phyloP scores from a whole-genome alignment of 37 sponge, comb jelly and placozoan genomes.

The Eunapius fragilis region DNA sequence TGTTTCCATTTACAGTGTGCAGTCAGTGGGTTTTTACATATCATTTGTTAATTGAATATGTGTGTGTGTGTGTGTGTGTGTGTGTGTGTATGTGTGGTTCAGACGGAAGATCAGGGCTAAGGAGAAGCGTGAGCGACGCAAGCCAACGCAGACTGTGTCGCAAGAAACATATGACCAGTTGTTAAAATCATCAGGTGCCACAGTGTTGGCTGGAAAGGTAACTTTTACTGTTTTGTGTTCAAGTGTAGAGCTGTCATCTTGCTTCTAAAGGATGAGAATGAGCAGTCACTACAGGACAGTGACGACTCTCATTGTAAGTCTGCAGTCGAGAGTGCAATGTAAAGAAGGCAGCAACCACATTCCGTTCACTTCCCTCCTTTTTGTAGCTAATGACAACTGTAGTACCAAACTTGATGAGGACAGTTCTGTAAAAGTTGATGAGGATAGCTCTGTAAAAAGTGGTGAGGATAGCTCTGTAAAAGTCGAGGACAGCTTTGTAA shows the following conservation, averaged over 20 bases:
- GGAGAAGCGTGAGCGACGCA: constrained; percentile 42
- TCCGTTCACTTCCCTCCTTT: no score
- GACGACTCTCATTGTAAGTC: background rate
- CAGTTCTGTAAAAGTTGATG: background rate
- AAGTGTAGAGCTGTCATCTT: background rate
- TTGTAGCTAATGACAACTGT: background rate
- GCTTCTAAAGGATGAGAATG: background rate
- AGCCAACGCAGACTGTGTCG: constrained; percentile 71
- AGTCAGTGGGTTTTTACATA: no score
- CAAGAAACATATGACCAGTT: constrained; percentile 41
- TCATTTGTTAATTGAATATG: no score
- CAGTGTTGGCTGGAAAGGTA: background rate
- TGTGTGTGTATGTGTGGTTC: background rate
- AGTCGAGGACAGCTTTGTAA: background rate
- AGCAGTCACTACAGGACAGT: background rate
- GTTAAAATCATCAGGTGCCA: background rate
- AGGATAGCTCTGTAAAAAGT: background rate
- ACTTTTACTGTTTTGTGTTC: background rate
- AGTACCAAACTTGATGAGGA: background rate
- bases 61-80: background rate
- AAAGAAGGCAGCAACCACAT: background rate
- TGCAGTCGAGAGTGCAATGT: background rate
- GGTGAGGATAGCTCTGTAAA: background rate
- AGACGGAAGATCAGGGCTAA: constrained; percentile 54
- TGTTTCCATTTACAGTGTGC: no score